Percentiles rank a stretch among this genome's conserved stretches.
Evolutionary conservation across 2,888 invertebrate genomes (phyloP).

Genomic region (Sepioteuthis lessoniana): DNA sequence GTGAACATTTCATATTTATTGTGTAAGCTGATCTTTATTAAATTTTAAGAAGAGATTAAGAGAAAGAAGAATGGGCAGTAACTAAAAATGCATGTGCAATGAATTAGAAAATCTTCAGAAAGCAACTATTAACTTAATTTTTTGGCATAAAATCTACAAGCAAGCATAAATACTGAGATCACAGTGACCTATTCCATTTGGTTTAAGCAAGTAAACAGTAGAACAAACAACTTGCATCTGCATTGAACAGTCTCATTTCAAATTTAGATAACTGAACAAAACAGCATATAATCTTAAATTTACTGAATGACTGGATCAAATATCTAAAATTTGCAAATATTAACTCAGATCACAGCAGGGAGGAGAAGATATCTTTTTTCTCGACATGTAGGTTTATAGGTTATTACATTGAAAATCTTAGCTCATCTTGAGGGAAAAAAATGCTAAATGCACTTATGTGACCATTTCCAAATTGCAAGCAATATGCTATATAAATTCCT

Average conservation of each 20-base stretch:
- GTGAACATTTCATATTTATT: neutral
- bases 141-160: slow-evolving; percentile 1
- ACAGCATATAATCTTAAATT: neutral
- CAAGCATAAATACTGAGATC: neutral
- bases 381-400: no score
- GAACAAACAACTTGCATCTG: no score
- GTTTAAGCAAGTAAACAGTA: neutral
- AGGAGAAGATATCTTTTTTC: neutral
- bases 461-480: neutral
- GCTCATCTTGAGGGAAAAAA: neutral
- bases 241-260: no score
- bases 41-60: slow-evolving; percentile 1
- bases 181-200: slow-evolving; percentile 11
- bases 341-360: neutral
- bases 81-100: neutral
- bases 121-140: neutral
- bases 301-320: neutral
- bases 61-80: neutral
- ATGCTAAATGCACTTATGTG: neutral
- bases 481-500: neutral
- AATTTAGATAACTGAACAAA: neutral
- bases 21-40: neutral
- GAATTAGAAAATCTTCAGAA: slow-evolving; percentile 20
- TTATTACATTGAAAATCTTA: no score
- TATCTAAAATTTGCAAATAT: neutral